Conservation (phyloP, 2,113 vertebrate species). For the Lipotes vexillifer region DNA sequence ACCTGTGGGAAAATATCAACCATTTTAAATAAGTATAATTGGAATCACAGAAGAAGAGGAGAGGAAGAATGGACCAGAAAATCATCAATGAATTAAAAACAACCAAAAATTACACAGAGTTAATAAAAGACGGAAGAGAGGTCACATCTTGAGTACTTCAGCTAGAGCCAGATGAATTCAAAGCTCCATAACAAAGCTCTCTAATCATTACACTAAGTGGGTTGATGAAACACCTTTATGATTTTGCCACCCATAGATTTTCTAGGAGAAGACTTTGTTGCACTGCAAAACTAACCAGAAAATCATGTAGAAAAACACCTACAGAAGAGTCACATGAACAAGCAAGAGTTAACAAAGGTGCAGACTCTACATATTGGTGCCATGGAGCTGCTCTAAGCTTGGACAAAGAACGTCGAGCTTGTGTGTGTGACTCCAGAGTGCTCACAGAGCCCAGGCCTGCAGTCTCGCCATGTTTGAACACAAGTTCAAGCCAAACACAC, state of each 20-base stretch:
- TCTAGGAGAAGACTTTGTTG: background rate
- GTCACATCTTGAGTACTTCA: background rate
- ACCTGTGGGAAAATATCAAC: background rate
- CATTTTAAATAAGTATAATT: background rate
- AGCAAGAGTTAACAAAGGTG: background rate
- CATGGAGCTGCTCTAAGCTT: background rate
- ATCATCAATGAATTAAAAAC: background rate
- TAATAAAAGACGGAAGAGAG: background rate
- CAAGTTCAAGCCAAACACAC: conserved; percentile 68
- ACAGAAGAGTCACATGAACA: background rate
- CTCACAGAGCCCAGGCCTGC: conserved; percentile 52
- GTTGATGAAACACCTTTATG: background rate
- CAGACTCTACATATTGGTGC: background rate
- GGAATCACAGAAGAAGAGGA: background rate
- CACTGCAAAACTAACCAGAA: background rate
- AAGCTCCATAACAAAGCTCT: background rate
- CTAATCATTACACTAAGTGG: background rate
- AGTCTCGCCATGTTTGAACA: conserved; percentile 48
- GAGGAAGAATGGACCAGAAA: background rate
- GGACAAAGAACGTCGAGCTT: background rate
- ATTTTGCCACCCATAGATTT: background rate
- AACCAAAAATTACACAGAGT: background rate
- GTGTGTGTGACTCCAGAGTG: background rate
- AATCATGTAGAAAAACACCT: background rate
- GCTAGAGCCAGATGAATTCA: background rate